Evolutionary conservation across 2,888 invertebrate genomes (phyloP).

Genomic region (Volucella inflata): DNA sequence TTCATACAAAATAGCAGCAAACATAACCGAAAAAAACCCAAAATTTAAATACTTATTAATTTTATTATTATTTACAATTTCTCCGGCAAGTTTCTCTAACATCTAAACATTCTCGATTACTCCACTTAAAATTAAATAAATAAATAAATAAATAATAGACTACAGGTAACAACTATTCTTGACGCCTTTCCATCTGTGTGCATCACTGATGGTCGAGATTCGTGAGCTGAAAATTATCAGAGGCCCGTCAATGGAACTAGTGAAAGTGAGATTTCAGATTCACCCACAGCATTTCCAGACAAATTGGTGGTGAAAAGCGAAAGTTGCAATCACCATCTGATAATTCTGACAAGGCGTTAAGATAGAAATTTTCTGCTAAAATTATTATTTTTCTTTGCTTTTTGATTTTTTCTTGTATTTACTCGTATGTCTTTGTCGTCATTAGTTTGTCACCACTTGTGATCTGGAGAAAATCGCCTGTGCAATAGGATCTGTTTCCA

Average conservation of each 20-base stretch:
- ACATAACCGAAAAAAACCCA: background rate
- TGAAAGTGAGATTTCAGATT: slow-evolving; percentile 50
- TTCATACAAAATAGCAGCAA: no score
- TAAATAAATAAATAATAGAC: slow-evolving; percentile 63
- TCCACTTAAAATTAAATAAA: slow-evolving; percentile 58
- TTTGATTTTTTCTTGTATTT: slow-evolving; percentile 11
- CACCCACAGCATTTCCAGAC: background rate
- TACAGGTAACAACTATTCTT: slow-evolving; percentile 32
- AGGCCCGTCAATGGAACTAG: slow-evolving; percentile 53
- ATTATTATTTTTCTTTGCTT: background rate
- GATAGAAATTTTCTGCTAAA: slow-evolving; percentile 53
- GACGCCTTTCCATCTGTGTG: background rate
- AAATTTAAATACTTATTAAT: slow-evolving; percentile 7
- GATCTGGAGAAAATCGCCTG: slow-evolving; percentile 63
- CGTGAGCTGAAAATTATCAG: slow-evolving; percentile 69
- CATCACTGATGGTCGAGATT: slow-evolving; percentile 22
- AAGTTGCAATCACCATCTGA: background rate
- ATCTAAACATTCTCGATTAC: slow-evolving; percentile 17
- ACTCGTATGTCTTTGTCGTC: slow-evolving; percentile 27
- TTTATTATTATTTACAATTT: slow-evolving; percentile 57
- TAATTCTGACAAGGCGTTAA: slow-evolving; percentile 48
- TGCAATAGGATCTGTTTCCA: slow-evolving; percentile 58
- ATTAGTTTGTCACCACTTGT: slow-evolving; percentile 37
- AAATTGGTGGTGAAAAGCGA: slow-evolving; percentile 53
- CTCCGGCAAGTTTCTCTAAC: slow-evolving; percentile 38